Evolutionary conservation across 2,113 vertebrate species (phyloP).

Genomic region (Hemiprocne comata): DNA sequence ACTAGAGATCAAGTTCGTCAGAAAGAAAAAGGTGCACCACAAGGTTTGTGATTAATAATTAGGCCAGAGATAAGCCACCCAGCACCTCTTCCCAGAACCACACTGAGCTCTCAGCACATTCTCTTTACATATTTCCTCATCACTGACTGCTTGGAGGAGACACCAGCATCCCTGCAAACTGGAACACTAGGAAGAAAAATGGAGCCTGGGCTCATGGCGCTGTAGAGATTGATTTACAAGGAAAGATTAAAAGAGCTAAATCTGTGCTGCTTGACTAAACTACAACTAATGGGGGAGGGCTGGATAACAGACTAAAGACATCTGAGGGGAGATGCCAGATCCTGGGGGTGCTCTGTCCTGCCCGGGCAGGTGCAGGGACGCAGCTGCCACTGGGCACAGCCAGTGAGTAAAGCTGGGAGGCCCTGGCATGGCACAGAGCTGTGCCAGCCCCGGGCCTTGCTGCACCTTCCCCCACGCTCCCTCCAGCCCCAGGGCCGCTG

Average conservation of each 20-base stretch:
- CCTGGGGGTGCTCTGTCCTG: background rate
- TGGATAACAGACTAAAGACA: background rate
- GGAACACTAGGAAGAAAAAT: conserved; percentile 47
- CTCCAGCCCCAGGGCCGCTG: background rate
- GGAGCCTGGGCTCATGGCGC: conserved; percentile 51
- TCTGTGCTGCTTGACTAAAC: conserved; percentile 63
- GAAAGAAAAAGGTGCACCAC: background rate
- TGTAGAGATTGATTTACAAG: conserved; percentile 60
- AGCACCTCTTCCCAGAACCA: background rate
- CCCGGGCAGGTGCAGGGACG: background rate
- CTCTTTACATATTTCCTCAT: conserved; percentile 13
- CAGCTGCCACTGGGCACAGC: fast-evolving
- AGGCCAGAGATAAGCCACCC: background rate
- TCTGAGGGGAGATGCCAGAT: background rate
- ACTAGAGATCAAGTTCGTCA: background rate
- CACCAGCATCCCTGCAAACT: background rate
- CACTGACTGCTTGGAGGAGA: background rate
- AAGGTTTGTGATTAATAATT: background rate
- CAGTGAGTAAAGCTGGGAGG: background rate
- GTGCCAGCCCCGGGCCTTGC: fast-evolving
- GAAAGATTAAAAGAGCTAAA: conserved; percentile 67
- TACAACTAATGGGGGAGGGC: conserved; percentile 52
- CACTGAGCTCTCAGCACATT: background rate
- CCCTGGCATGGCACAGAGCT: background rate
- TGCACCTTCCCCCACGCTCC: fast-evolving